Percentiles rank a stretch among this genome's conserved stretches.
These are phyloP conservation scores for Drepanosiphum platanoidis DNA, from an alignment of 2,888 invertebrate species.

Conservation along the genomic window DNA sequence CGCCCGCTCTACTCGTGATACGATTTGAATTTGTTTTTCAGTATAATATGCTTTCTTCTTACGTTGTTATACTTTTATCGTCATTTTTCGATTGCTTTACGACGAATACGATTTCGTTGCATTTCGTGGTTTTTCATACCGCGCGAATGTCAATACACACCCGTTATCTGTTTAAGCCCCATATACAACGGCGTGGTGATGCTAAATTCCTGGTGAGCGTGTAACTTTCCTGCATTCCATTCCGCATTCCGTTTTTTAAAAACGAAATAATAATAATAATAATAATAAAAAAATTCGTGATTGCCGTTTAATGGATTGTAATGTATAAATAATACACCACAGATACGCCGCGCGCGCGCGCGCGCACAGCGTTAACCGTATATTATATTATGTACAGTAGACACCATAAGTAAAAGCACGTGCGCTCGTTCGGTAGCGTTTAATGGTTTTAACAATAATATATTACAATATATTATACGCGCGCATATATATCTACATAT, in stretches of 20 bases:
- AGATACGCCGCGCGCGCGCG: neutral
- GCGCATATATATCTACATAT: neutral
- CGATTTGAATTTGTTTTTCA: no score
- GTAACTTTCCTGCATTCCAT: neutral
- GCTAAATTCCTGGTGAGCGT: neutral
- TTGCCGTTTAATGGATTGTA: neutral
- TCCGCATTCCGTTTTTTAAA: neutral
- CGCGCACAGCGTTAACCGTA: neutral
- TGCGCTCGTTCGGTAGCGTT: neutral
- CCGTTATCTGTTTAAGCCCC: neutral
- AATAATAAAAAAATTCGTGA: conserved; percentile 24
- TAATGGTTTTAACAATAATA: neutral
- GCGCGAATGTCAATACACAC: neutral
- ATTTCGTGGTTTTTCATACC: neutral
- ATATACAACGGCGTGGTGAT: neutral
- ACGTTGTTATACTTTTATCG: no score
- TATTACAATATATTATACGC: neutral
- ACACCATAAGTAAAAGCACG: neutral
- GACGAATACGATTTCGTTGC: neutral
- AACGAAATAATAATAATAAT: neutral
- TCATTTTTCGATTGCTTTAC: no score
- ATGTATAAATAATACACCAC: neutral
- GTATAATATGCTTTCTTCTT: no score
- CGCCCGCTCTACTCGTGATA: no score
- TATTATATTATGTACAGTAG: no score